These are phyloP conservation scores for Umimayanthus chanpuru DNA, from an alignment of 92 coral and sea anemone genomes.

Conservation along the genomic window DNA sequence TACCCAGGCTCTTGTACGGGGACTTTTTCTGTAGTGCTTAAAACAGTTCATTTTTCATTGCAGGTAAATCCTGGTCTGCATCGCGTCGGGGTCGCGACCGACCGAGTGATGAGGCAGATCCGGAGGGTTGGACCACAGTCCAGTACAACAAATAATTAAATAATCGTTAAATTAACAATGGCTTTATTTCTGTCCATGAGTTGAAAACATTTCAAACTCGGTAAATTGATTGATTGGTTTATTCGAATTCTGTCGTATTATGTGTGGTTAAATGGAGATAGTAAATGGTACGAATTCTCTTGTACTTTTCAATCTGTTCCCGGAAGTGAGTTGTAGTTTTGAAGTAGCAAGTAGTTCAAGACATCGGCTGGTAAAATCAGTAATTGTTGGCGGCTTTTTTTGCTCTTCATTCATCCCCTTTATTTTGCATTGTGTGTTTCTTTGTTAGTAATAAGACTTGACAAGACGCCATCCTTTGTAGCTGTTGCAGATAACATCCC, in stretches of 20 bases:
- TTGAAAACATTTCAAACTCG: not conserved
- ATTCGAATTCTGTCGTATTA: not conserved
- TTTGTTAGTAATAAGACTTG: not conserved
- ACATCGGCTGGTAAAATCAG: no score
- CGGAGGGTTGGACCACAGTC: slow-evolving; percentile 45
- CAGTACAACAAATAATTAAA: slow-evolving; percentile 20
- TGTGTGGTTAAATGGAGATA: not conserved
- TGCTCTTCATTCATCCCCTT: no score
- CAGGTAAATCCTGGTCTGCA: slow-evolving; percentile 46
- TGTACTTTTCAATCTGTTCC: not conserved
- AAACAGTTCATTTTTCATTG: not conserved
- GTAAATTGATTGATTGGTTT: not conserved
- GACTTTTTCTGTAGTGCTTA: no score
- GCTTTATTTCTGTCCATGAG: not conserved
- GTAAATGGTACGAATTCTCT: no score
- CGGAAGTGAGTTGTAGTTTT: not conserved
- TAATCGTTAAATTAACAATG: not conserved
- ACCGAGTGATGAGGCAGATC: slow-evolving; percentile 34
- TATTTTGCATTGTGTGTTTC: no score
- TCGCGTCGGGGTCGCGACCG: slow-evolving; percentile 41
- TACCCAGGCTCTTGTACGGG: no score
- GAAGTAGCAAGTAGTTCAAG: no score
- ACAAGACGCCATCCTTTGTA: not conserved
- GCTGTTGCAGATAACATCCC: not conserved
- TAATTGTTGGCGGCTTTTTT: no score